phyloP scores from a whole-genome alignment of 2,797 vertebrate genomes.

The Choloepus didactylus region DNA sequence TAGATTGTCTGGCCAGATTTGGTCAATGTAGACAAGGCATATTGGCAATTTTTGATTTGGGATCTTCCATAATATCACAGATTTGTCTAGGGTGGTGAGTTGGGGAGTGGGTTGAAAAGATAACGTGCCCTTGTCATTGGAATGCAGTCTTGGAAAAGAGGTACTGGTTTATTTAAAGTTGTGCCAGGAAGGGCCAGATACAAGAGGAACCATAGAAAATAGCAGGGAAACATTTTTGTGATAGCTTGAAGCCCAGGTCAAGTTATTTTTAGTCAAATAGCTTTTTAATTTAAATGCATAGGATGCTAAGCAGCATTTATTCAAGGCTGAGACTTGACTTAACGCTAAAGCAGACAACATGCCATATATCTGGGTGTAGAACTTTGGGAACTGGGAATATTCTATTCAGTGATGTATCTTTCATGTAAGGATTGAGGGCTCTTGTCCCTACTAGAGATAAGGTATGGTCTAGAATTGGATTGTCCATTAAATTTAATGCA shows the following conservation, averaged over 20 bases:
- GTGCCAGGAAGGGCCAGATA: neutral
- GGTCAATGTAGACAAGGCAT: neutral
- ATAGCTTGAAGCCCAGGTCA: neutral
- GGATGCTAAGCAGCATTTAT: neutral
- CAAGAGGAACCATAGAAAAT: neutral
- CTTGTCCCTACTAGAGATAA: neutral
- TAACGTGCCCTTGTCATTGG: neutral
- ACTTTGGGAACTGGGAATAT: neutral
- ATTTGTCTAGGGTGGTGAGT: neutral
- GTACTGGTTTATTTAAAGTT: neutral
- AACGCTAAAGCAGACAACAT: rapidly evolving
- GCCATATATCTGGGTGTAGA: neutral
- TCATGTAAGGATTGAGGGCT: neutral
- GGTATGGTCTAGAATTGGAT: neutral
- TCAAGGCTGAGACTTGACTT: neutral
- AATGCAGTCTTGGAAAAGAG: neutral
- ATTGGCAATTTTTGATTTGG: neutral
- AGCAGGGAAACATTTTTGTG: neutral
- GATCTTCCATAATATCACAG: neutral
- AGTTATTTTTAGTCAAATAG: neutral
- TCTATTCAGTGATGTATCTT: neutral
- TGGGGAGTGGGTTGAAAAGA: neutral
- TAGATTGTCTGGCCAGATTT: neutral
- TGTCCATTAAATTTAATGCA: neutral
- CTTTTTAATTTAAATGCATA: constrained; percentile 21